Percentiles rank a stretch among this genome's conserved stretches.
Evolutionary conservation across 1,140 invertebrate genomes (phyloP).

Genomic region (Ooceraea biroi): DNA sequence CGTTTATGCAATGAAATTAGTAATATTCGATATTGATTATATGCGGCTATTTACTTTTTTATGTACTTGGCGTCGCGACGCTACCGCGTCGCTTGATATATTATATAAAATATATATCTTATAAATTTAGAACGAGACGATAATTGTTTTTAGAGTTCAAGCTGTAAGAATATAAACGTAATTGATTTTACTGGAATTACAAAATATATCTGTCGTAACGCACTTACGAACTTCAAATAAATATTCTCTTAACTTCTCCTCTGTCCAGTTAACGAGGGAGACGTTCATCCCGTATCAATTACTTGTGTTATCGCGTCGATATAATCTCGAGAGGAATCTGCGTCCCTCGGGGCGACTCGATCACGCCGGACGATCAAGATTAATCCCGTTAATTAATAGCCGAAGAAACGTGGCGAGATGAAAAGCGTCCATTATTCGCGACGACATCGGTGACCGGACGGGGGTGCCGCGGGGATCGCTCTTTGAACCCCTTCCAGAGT

Average conservation of each 20-base stretch:
- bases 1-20: too few species aligned
- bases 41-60: too few species aligned
- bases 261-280: not conserved
- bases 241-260: not conserved
- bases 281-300: conserved; percentile 3
- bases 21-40: too few species aligned
- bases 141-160: too few species aligned
- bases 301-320: conserved; percentile 13
- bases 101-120: too few species aligned
- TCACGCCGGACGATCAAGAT: conserved; percentile 17
- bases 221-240: not conserved
- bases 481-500: conserved; percentile 7
- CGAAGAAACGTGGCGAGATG: conserved; percentile 26
- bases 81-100: too few species aligned
- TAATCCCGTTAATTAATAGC: conserved; percentile 56
- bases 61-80: too few species aligned
- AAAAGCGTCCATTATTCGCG: conserved; percentile 55
- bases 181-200: too few species aligned
- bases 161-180: too few species aligned
- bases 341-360: not conserved
- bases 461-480: conserved; percentile 20
- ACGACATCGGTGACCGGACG: conserved; percentile 15
- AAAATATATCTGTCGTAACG: too few species aligned
- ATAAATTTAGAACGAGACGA: too few species aligned
- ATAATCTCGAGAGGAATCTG: not conserved